phyloP scores from a whole-genome alignment of 2,113 vertebrate genomes.

The Tamias sibiricus region DNA sequence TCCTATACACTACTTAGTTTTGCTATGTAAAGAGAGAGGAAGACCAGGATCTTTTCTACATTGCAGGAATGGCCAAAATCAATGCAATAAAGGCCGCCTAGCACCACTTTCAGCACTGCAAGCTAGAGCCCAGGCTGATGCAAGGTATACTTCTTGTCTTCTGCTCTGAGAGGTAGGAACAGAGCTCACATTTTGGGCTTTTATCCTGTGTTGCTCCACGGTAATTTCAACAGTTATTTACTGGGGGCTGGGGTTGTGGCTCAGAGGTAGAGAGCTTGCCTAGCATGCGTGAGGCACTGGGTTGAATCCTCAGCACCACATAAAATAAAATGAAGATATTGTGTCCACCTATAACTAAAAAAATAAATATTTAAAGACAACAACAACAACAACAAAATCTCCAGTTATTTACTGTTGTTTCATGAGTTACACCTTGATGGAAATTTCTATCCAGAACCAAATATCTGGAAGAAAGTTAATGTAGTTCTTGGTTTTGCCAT shows the following conservation, averaged over 20 bases:
- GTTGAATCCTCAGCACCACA: too few relatives aligned
- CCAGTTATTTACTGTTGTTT: neutral
- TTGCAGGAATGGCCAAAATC: neutral
- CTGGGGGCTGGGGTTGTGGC: too few relatives aligned
- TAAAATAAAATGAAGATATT: too few relatives aligned
- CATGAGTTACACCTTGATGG: neutral
- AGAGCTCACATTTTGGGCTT: neutral
- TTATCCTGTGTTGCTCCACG: neutral
- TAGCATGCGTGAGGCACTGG: too few relatives aligned
- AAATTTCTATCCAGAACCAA: conserved; percentile 1
- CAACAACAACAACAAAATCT: too few relatives aligned
- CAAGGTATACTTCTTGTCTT: neutral
- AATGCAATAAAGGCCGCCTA: neutral
- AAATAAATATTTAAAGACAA: too few relatives aligned
- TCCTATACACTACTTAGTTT: conserved; percentile 23
- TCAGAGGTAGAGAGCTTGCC: too few relatives aligned
- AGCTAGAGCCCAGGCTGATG: neutral
- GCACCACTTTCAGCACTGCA: neutral
- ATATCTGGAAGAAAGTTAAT: conserved; percentile 30
- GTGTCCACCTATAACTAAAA: too few relatives aligned
- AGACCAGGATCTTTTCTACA: neutral
- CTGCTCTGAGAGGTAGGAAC: neutral
- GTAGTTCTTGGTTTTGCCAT: neutral
- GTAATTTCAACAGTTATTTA: neutral
- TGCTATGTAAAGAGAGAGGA: neutral